Evolutionary conservation across 2,797 vertebrate species (phyloP).

Genomic region (Carapus acus): DNA sequence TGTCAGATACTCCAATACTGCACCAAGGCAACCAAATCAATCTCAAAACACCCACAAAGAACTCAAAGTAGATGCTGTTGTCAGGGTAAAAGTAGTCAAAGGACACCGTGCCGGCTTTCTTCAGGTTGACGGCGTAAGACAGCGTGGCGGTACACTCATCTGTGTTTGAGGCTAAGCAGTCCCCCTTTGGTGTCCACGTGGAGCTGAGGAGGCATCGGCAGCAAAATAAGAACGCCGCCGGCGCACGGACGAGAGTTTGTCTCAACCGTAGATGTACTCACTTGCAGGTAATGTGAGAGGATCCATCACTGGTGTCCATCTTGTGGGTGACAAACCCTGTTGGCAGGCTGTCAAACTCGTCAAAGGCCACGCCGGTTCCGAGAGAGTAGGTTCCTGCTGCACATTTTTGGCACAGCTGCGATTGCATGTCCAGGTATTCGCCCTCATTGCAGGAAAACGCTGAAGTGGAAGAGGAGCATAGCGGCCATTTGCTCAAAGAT

Average conservation of each 20-base stretch:
- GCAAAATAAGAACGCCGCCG: not conserved
- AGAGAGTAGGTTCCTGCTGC: constrained; percentile 86
- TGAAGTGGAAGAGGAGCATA: constrained; percentile 41
- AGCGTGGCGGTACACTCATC: constrained; percentile 91
- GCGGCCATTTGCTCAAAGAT: not conserved
- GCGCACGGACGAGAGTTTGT: too few species aligned
- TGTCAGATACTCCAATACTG: not conserved
- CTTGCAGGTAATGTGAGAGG: constrained; percentile 76
- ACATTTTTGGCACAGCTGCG: constrained; percentile 84
- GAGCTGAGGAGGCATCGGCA: constrained; percentile 71
- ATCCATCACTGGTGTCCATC: constrained; percentile 55
- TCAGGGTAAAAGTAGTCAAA: constrained; percentile 94
- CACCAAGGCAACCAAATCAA: not conserved
- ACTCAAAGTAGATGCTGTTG: constrained; percentile 88
- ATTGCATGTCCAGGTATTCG: constrained; percentile 90
- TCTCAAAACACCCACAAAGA: constrained; percentile 79
- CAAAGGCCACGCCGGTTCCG: constrained; percentile 86
- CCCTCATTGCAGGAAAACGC: constrained; percentile 91
- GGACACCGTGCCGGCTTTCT: constrained; percentile 81
- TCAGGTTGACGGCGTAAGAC: constrained; percentile 88
- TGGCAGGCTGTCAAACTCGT: constrained; percentile 88
- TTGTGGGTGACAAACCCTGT: constrained; percentile 82
- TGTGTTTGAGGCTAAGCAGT: constrained; percentile 86
- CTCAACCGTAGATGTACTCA: constrained; percentile 58
- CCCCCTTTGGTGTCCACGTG: constrained; percentile 82